Evolutionary conservation across 2,797 vertebrate genomes (phyloP).

Genomic region (Argyrosomus regius): DNA sequence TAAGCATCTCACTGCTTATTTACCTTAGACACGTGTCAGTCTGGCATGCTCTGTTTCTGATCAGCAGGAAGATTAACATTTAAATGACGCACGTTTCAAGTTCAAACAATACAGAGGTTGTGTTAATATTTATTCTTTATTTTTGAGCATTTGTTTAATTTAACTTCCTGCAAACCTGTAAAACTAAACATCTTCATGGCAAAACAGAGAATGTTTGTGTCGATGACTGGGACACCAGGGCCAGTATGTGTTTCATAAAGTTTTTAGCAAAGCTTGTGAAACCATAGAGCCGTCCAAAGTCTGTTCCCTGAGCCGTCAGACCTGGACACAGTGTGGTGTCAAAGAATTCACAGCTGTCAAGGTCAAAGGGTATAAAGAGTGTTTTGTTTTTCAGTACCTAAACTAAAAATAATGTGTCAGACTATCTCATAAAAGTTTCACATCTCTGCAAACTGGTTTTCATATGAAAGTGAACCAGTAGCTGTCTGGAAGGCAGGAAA

Average conservation of each 20-base stretch:
- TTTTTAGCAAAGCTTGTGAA: conserved; percentile 28
- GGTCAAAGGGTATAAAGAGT: conserved; percentile 3
- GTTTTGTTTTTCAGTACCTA: not conserved
- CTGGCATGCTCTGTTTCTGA: not conserved
- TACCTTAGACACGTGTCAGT: conserved; percentile 2
- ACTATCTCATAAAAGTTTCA: not conserved
- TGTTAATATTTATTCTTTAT: not conserved
- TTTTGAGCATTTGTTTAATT: conserved; percentile 8
- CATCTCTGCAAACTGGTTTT: not conserved
- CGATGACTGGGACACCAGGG: not conserved
- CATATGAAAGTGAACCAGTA: not conserved
- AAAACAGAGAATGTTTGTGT: conserved; percentile 10
- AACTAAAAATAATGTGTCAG: conserved; percentile 4
- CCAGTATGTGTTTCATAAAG: not conserved
- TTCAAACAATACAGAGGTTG: not conserved
- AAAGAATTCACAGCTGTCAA: conserved; percentile 16
- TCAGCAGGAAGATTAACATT: not conserved
- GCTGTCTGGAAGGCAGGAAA: not conserved
- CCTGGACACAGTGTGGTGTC: conserved; percentile 5
- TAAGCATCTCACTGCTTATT: conserved; percentile 7
- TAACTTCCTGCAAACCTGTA: conserved; percentile 7
- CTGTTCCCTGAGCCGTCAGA: not conserved
- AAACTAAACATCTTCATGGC: conserved; percentile 14
- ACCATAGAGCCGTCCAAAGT: conserved; percentile 22
- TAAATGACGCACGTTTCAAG: not conserved